Percentiles rank a stretch among this genome's conserved stretches.
phyloP scores from a whole-genome alignment of 1,140 invertebrate genomes.

The Acyrthosiphon pisum region DNA sequence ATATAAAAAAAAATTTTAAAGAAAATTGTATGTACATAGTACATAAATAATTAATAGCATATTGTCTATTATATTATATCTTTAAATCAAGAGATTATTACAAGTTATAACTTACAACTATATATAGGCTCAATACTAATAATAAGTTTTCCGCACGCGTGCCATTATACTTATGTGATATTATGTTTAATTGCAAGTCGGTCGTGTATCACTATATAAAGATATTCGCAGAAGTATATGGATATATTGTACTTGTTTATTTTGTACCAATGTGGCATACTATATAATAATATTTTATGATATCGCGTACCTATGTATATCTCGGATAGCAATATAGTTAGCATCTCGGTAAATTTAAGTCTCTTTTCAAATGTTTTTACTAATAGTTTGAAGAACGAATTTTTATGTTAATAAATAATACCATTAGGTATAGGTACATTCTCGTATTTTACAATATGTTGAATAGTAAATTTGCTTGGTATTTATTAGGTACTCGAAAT shows the following conservation, averaged over 20 bases:
- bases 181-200: slow-evolving; percentile 11
- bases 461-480: neutral
- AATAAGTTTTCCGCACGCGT: neutral
- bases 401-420: neutral
- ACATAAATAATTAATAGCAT: too few species aligned
- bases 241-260: slow-evolving; percentile 17
- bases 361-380: neutral
- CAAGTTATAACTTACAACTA: neutral
- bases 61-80: neutral
- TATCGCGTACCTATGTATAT: neutral
- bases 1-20: neutral
- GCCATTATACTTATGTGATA: neutral
- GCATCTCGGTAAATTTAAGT: neutral
- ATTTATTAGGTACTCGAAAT: neutral
- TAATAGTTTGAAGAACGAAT: too few species aligned
- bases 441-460: neutral
- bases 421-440: neutral
- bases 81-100: neutral
- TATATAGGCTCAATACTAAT: neutral
- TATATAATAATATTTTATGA: neutral
- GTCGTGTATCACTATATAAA: neutral
- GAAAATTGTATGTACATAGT: neutral
- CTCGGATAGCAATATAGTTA: too few species aligned
- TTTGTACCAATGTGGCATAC: neutral
- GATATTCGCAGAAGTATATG: neutral